Conservation (phyloP, 2,113 vertebrate species). For the Neodon shergylaensis region DNA sequence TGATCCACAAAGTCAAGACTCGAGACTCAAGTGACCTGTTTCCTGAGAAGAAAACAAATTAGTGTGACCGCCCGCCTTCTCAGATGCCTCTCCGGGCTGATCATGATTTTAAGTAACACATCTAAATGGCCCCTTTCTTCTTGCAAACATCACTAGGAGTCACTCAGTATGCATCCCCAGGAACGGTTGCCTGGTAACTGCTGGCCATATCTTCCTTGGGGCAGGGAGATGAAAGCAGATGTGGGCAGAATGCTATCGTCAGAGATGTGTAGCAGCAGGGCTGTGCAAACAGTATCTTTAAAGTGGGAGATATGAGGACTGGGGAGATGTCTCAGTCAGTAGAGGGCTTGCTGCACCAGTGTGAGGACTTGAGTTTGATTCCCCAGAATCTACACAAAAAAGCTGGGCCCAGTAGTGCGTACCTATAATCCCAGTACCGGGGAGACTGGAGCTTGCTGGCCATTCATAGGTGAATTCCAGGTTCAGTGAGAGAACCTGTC, state of each 20-base stretch:
- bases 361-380: not conserved
- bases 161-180: not conserved
- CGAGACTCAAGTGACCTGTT: not conserved
- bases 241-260: not conserved
- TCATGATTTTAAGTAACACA: not conserved
- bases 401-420: not conserved
- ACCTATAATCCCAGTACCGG: not conserved
- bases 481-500: not conserved
- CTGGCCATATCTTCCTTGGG: too few relatives aligned
- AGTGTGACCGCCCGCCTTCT: fast-evolving
- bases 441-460: not conserved
- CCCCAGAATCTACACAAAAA: not conserved
- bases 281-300: not conserved
- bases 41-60: not conserved
- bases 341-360: not conserved
- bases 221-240: not conserved
- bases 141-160: not conserved
- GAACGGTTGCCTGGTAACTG: not conserved
- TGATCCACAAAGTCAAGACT: not conserved
- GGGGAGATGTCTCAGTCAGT: not conserved
- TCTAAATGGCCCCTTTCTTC: not conserved
- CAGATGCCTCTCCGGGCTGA: not conserved
- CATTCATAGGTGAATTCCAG: not conserved
- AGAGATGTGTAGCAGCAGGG: not conserved
- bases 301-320: not conserved